Base-by-base conservation (phyloP, 2,113 vertebrate genomes). In the Eubucco bourcierii region DNA sequence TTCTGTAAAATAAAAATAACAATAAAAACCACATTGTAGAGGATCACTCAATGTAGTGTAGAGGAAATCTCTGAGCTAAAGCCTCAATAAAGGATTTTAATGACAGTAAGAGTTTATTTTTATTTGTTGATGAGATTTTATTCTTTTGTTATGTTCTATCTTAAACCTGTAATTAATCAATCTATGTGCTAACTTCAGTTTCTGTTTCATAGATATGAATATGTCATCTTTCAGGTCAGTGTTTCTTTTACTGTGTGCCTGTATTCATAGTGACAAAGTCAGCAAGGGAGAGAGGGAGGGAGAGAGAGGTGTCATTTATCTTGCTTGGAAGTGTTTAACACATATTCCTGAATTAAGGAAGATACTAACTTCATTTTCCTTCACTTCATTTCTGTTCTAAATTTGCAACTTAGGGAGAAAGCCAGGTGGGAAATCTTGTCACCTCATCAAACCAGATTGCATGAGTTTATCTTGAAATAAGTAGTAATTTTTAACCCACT, bases 311-410 rank as follows among this genome's bases (percentile, higher is more conserved):
- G 89, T 93, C 84, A 80, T 94, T 95, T 95, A 78, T 95, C 88
- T 96, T 93, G 50, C 86, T 90, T 87, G 64, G 79, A 92, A 87
- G 29, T 88, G 68, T 90, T 91, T 94, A 94, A 94, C 94, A 94
- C 73, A 91, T 94, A 96, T 91, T 78, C 93, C 73, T 88, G 89
- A 94, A 96, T 94, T 93, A 93, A 94, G 95, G 87, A 89, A 85
- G 93, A 92, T 94, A 80, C 87, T 91, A 91, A 94, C 88, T 96
- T 94, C 85, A 77, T 91, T 92, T 93, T 15, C 87, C 77, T 90
- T 88, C 83, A 87, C 71, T 92, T 72, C 44, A 88, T 94, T 90
- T 93, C 79, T 95, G 46, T 88, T 90, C 58, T 55, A 76, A 87
- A 95, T 87, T 72, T 78, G 37, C 37, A 94, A 63, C 72, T 13